A percentile compares a stretch with the other conserved stretches of the same genome.
Evolutionary conservation across 2,888 invertebrate species (phyloP).

Genomic region (Chrysolina americana): DNA sequence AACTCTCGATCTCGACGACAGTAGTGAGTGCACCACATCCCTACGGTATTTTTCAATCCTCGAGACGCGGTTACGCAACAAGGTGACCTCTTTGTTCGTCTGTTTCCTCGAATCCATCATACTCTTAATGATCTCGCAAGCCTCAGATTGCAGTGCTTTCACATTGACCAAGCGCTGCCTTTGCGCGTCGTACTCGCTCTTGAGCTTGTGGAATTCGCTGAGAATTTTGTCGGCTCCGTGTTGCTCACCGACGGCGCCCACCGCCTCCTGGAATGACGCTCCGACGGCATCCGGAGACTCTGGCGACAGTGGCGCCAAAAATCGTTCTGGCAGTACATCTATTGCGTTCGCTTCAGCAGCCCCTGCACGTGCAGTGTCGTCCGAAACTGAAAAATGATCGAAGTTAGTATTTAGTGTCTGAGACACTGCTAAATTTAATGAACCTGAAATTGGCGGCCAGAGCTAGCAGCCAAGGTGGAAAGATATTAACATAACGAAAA

Average conservation of each 20-base stretch:
- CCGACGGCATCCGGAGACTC: conserved; percentile 46
- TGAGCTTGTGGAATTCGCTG: conserved; percentile 41
- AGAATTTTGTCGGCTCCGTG: conserved; percentile 48
- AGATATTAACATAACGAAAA: too few relatives aligned
- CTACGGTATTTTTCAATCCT: too few relatives aligned
- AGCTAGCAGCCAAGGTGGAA: too few relatives aligned
- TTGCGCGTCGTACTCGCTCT: conserved; percentile 53
- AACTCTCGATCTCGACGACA: conserved; percentile 57
- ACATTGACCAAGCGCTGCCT: conserved; percentile 62
- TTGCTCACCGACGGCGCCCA: conserved; percentile 27
- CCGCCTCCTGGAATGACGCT: conserved; percentile 37
- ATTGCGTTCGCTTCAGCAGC: conserved; percentile 61
- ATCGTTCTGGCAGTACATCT: conserved; percentile 51
- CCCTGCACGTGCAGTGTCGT: conserved; percentile 65
- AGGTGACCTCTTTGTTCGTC: conserved; percentile 62
- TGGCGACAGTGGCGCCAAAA: conserved; percentile 38
- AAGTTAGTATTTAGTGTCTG: conserved; percentile 62
- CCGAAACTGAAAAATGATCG: conserved; percentile 66
- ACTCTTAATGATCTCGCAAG: conserved; percentile 67
- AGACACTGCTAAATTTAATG: conserved; percentile 63
- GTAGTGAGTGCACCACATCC: too few relatives aligned
- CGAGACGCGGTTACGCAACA: conserved; percentile 56
- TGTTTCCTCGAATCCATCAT: conserved; percentile 65
- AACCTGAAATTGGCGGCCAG: too few relatives aligned
- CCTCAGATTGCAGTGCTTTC: conserved; percentile 67